Conservation (phyloP, 2,113 vertebrate species). For the Crypturellus undulatus region DNA sequence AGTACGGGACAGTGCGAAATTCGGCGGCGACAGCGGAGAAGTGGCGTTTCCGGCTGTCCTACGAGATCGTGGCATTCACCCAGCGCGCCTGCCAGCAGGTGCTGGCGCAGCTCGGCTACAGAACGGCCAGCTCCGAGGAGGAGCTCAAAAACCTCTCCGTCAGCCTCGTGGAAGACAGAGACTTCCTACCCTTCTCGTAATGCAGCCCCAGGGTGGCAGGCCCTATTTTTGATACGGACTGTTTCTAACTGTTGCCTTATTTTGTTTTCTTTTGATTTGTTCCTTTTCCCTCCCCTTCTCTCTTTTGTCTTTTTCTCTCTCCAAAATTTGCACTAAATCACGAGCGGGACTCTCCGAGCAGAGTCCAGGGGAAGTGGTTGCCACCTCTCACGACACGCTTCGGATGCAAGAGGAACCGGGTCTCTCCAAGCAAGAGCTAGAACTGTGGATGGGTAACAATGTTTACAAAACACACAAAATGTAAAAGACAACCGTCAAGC, state of each 20-base stretch:
- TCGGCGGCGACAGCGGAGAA: constrained; percentile 94
- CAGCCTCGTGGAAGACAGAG: constrained; percentile 92
- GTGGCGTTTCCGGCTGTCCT: constrained; percentile 94
- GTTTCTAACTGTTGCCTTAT: constrained; percentile 94
- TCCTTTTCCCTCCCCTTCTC: not conserved
- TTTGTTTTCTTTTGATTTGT: constrained; percentile 50
- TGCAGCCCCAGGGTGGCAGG: not conserved
- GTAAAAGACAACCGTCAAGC: constrained; percentile 67
- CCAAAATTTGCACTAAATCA: constrained; percentile 90
- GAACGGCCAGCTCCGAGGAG: constrained; percentile 84
- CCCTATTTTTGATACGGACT: constrained; percentile 81
- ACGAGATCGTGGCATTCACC: constrained; percentile 93
- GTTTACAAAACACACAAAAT: constrained; percentile 81
- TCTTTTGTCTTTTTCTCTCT: constrained; percentile 66
- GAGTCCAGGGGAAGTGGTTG: constrained; percentile 16
- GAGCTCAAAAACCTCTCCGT: constrained; percentile 93
- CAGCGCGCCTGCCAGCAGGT: constrained; percentile 92
- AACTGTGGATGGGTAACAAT: constrained; percentile 75
- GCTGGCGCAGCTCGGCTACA: constrained; percentile 92
- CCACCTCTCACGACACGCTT: constrained; percentile 32
- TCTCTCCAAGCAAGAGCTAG: constrained; percentile 61
- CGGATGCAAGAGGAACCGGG: constrained; percentile 38
- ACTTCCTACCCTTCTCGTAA: constrained; percentile 94
- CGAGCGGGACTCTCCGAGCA: constrained; percentile 58
- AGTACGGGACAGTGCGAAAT: constrained; percentile 93